Base-by-base conservation (phyloP, 2,888 invertebrate species). In the Bibio marci region DNA sequence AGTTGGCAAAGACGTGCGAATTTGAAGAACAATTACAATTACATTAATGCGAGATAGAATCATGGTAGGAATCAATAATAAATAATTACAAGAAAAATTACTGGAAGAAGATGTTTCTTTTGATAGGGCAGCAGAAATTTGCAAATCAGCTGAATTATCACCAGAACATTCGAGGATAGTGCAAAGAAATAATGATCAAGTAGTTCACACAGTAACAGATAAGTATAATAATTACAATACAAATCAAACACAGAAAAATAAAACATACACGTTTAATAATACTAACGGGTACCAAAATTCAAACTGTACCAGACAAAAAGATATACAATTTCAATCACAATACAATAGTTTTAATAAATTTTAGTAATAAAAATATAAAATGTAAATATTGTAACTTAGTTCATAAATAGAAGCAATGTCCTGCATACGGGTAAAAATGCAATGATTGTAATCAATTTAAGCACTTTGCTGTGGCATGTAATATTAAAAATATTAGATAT, bases 31-130 rank as follows among this genome's bases (percentile, higher is more conserved):
- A 41, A 5, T n/a, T n/a, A 37, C 47, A 50, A 34, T 46, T n/a
- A n/a, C 45, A 11, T 45, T 52, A 41, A 25, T 53, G 7, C 38
- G 49, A 40, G 50, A 51, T 36, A 38, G 45, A 18, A 46, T 51
- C 28, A 48, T 52, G 19, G 41, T 50, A 19, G 50, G 49, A 18
- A 41, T 50, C 13, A 28, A 12, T 17, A 46, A 48, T 31, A 45
- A 44, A 28, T 27, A 32, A 13, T 40, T 45, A 11, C 48, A 49
- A 37, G 45, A 51, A 36, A 40, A 40, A 33, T 15, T 49, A 26
- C 36, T 50, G 14, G 25, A 49, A 35, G 46, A 47, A 38, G 15
- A 11, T 6, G 4, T 5, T 15, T 7, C 32, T 11, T 14, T 32
- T 5, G 32, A 10, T 7, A 5, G 15, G 11, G 15, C 15, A 8